Evolutionary conservation across 2,888 invertebrate species (phyloP).

Genomic region (Drosophila bunnanda): DNA sequence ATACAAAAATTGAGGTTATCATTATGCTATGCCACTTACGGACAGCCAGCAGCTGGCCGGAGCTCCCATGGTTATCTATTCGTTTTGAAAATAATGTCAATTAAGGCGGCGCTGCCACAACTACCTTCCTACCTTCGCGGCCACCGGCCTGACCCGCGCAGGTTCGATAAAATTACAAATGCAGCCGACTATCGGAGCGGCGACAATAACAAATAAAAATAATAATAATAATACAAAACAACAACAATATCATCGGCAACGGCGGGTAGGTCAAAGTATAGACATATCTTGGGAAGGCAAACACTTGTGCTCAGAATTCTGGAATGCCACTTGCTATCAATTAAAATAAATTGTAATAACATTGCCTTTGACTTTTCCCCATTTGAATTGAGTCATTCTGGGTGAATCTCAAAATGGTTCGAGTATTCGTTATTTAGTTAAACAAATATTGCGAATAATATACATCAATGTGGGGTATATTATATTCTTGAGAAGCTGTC

Average conservation of each 20-base stretch:
- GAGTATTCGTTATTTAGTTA: not conserved
- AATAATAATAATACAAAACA: not conserved
- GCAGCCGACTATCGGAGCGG: slow-evolving; percentile 30
- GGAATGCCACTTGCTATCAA: slow-evolving; percentile 63
- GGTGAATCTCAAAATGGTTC: slow-evolving; percentile 21
- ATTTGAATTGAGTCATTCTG: slow-evolving; percentile 33
- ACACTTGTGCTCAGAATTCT: slow-evolving; percentile 61
- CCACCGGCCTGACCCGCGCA: slow-evolving; percentile 42
- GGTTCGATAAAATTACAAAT: slow-evolving; percentile 52
- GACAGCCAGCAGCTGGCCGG: slow-evolving; percentile 9
- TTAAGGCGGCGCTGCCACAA: slow-evolving; percentile 21
- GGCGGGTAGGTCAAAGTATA: slow-evolving; percentile 2
- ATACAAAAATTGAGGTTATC: slow-evolving; percentile 23
- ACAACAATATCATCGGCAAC: slow-evolving; percentile 1
- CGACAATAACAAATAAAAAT: slow-evolving; percentile 42
- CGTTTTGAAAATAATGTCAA: slow-evolving; percentile 45
- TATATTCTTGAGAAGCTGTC: slow-evolving; percentile 1
- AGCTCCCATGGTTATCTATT: slow-evolving; percentile 46
- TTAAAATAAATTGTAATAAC: slow-evolving; percentile 69
- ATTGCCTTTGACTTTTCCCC: slow-evolving; percentile 38
- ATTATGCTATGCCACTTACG: slow-evolving; percentile 31
- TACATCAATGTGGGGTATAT: not conserved
- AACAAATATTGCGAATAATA: slow-evolving; percentile 2
- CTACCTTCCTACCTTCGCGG: slow-evolving; percentile 22
- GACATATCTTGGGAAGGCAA: slow-evolving; percentile 61